Base-by-base conservation (phyloP, 2,888 invertebrate genomes). In the Agriopis leucophaearia region DNA sequence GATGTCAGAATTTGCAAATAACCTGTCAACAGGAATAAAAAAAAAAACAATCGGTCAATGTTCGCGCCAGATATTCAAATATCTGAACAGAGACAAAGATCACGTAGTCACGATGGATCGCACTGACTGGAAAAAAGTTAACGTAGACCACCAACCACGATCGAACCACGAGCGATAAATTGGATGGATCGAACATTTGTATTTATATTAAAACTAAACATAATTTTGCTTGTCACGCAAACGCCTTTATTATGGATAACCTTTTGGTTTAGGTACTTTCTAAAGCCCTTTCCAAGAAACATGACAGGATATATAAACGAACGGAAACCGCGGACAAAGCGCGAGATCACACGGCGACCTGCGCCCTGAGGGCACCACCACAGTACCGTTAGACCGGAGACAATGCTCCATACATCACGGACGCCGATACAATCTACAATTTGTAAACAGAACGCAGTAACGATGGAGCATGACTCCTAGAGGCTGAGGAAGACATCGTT, bases 391-490 rank as follows among this genome's bases (percentile, higher is more conserved):
- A 75, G 60, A 56, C 35, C 62, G 55, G 70, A 75, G 75, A 82
- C 82, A 81, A 82, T 82, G 73, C 64, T 47, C 60, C 60, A 69
- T 69, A 64, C 64, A 69, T 69, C 64, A 69, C 68, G 16, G 56
- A 12, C 52, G 2, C 27, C 44, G 64, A 69, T 69, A 69, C 64
- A 16, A 69, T 64, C 64, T 64, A 56, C 64, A 64, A 60, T 61
- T 69, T 64, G 68, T 64, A 64, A 64, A 64, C 60, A 64, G 59
- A 54, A 40, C 27, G 51, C 47, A 52, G 15, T 68, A 58, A 64
- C 36, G 55, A 45, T 47, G 38, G 51, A 48, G 42, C 67, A 54
- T 55, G 67, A 58, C 63, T 58, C 44, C 48, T n/a, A 54, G 48
- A 52, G 54, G 42, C 40, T 36, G 15, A 9, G 15, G 40, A 59